Percentiles rank a stretch among this genome's conserved stretches.
These are phyloP conservation scores for Thymallus thymallus DNA, from an alignment of 2,113 vertebrate genomes.

Conservation along the genomic window DNA sequence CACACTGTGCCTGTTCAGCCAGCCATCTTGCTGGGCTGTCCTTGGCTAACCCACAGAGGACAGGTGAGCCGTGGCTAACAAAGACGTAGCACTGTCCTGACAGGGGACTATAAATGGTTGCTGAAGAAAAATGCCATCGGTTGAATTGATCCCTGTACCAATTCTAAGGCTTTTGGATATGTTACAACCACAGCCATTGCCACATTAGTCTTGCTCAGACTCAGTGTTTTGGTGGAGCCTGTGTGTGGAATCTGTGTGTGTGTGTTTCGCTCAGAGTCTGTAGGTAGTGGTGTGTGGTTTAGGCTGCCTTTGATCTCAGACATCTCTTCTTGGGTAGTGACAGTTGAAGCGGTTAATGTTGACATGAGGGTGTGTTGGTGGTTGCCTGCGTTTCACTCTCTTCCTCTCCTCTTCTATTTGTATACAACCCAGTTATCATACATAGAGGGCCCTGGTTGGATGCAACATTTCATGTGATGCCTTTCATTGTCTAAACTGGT, in stretches of 20 bases:
- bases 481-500: too few relatives aligned
- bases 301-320: background rate
- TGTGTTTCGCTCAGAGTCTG: background rate
- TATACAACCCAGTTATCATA: background rate
- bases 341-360: background rate
- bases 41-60: conserved; percentile 1
- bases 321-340: background rate
- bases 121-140: too few relatives aligned
- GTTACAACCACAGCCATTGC: background rate
- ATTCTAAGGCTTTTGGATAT: background rate
- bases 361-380: background rate
- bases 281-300: background rate
- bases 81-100: background rate
- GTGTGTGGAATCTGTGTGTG: background rate
- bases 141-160: background rate
- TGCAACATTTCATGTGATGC: background rate
- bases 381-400: background rate
- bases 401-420: background rate
- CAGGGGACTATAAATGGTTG: too few relatives aligned
- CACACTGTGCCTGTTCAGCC: background rate
- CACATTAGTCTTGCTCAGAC: background rate
- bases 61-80: background rate
- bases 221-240: background rate
- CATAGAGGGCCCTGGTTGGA: too few relatives aligned
- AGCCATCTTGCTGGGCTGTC: background rate